A percentile compares a stretch with the other conserved stretches of the same genome.
Evolutionary conservation across 1,140 invertebrate species (phyloP).

Genomic region (Drosophila santomea): DNA sequence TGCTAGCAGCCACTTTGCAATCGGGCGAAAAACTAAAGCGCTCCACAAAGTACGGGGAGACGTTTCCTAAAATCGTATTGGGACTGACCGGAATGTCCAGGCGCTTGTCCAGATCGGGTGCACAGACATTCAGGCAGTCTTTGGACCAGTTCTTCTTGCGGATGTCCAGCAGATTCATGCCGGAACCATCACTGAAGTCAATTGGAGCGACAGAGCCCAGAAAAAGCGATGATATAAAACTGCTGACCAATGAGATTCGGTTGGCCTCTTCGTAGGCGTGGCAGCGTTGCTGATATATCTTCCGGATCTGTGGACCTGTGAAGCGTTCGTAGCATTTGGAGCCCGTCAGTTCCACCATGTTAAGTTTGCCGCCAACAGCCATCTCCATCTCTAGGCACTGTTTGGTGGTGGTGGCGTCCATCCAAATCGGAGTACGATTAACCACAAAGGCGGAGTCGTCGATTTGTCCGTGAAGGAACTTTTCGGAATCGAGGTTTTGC

Average conservation of each 20-base stretch:
- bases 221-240: conserved; percentile 95
- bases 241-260: conserved; percentile 96
- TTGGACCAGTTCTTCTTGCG: conserved; percentile 91
- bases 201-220: conserved; percentile 96
- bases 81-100: conserved; percentile 91
- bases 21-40: conserved; percentile 92
- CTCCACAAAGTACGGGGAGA: conserved; percentile 92
- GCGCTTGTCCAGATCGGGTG: conserved; percentile 88
- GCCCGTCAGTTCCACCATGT: conserved; percentile 94
- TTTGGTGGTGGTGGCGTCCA: conserved; percentile 95
- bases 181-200: conserved; percentile 96
- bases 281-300: conserved; percentile 90
- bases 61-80: conserved; percentile 88
- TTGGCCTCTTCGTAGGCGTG: conserved; percentile 93
- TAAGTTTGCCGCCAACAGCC: conserved; percentile 91
- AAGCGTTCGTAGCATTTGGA: conserved; percentile 97
- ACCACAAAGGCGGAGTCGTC: conserved; percentile 90
- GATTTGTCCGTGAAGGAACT: conserved; percentile 94
- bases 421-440: conserved; percentile 96
- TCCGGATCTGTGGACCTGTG: conserved; percentile 96
- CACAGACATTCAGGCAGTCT: conserved; percentile 90
- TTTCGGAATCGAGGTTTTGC: conserved; percentile 88
- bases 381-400: conserved; percentile 93
- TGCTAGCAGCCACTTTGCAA: conserved; percentile 94
- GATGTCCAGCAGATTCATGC: conserved; percentile 98